Evolutionary conservation across 2,888 invertebrate genomes (phyloP).

Genomic region (Watsonalla cultraria): DNA sequence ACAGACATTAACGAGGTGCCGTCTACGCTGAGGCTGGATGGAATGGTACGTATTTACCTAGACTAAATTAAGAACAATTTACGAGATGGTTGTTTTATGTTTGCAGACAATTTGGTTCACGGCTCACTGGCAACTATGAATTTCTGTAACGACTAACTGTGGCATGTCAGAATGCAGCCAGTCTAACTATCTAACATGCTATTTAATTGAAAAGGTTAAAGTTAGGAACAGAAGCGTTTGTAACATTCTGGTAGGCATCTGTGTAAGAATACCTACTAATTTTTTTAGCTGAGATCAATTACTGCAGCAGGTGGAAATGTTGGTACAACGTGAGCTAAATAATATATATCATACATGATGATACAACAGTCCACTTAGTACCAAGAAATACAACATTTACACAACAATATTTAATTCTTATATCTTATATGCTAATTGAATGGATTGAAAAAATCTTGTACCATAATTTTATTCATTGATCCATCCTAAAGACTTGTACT

Average conservation of each 20-base stretch:
- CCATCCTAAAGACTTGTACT: too few relatives aligned
- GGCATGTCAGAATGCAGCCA: constrained; percentile 30
- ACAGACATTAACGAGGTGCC: constrained; percentile 34
- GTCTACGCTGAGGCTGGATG: constrained; percentile 35
- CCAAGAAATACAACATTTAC: neutral
- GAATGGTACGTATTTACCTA: constrained; percentile 40
- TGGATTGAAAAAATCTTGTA: too few relatives aligned
- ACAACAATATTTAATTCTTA: neutral
- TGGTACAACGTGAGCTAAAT: too few relatives aligned
- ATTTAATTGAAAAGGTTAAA: constrained; percentile 12
- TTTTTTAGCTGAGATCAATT: too few relatives aligned
- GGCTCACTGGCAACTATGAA: constrained; percentile 49
- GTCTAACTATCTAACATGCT: constrained; percentile 28
- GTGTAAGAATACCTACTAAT: too few relatives aligned
- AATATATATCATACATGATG: too few relatives aligned
- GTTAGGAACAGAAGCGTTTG: neutral
- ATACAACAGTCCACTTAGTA: neutral
- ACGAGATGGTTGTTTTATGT: constrained; percentile 63
- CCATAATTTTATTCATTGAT: too few relatives aligned
- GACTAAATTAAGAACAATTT: constrained; percentile 67
- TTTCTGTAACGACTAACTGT: constrained; percentile 34
- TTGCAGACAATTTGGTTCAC: constrained; percentile 65
- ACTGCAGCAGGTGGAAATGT: too few relatives aligned
- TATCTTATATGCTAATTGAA: neutral
- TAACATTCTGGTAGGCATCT: too few relatives aligned